Base-by-base conservation (phyloP, 2,797 vertebrate species). In the Sebastiscus albofasciatus region DNA sequence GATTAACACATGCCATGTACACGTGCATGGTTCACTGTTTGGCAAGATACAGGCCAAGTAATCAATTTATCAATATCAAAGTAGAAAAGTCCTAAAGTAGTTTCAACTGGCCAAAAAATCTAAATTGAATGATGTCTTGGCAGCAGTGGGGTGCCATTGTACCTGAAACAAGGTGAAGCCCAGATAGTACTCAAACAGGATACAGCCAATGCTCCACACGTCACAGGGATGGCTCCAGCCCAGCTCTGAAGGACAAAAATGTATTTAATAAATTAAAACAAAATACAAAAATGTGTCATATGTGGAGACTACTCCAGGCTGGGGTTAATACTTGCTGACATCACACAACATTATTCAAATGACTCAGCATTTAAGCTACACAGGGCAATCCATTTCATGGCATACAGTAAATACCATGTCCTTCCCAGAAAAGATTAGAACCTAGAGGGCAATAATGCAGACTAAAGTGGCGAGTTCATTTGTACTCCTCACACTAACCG, bases 101-200 rank as follows among this genome's bases (percentile, higher is more conserved):
- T 33, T 36, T 14, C 3, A 62, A 34, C 13, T 67, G 26, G 62
- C 3, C 22, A 49, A 46, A 65, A 26, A 22, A 46, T 54, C 4
- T 52, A 2, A 54, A 42, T 27, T 62, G 3, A 70, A 18, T 55
- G 4, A 59, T 10, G 24, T n/a, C 36, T 20, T n/a, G 1, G 10
- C 24, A 27, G 8, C 29, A 76, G n/a, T 1, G 10, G 12, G 14
- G 3, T 27, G n/a, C 5, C 27, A 29, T 34, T 33, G 16, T 95
- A 99, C 99, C 97, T 99, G 99, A 82, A 99, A 99, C 91, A 99
- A 96, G 46, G 99, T 99, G 93, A 99, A 99, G 88, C 99, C 99
- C 82, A 99, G 96, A 83, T 99, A 99, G 92, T 99, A 99, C 93
- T 99, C 99, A 72, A 99, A 99, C 88, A 99, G 94, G 93, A 99